These are phyloP conservation scores for Dicranocentrus wangi DNA, from an alignment of 2,888 invertebrate genomes.

Conservation along the genomic window DNA sequence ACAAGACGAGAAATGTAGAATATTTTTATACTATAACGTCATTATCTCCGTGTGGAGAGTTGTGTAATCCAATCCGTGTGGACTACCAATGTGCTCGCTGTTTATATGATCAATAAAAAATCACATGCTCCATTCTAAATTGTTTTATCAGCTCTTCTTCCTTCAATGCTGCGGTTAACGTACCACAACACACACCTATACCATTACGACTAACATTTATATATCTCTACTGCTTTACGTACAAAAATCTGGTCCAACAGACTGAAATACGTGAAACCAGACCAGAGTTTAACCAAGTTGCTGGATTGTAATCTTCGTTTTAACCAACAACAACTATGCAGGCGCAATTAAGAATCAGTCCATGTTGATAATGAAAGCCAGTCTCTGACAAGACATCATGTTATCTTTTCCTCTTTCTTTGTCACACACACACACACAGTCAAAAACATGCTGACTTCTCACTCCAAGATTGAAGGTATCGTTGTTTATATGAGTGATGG, in stretches of 20 bases:
- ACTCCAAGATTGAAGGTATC: no score
- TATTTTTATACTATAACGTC: no score
- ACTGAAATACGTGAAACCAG: background rate
- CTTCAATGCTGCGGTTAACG: background rate
- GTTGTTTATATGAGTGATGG: no score
- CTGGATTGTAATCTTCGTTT: background rate
- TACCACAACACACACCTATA: background rate
- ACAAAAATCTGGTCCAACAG: no score
- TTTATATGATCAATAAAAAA: background rate
- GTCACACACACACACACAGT: no score
- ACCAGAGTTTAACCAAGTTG: conserved; percentile 4
- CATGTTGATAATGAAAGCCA: background rate
- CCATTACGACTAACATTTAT: background rate
- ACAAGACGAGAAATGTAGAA: background rate
- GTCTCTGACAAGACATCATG: background rate
- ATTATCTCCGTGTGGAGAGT: no score
- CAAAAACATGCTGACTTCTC: no score
- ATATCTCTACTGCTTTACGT: background rate
- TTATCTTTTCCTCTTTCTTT: no score
- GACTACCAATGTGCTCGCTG: no score
- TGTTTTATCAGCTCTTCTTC: background rate
- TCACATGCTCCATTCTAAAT: background rate
- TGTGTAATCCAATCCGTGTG: no score
- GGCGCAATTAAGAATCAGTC: background rate
- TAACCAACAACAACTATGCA: background rate